Base-by-base conservation (phyloP, 2,113 vertebrate genomes). In the Hepsetus odoe region DNA sequence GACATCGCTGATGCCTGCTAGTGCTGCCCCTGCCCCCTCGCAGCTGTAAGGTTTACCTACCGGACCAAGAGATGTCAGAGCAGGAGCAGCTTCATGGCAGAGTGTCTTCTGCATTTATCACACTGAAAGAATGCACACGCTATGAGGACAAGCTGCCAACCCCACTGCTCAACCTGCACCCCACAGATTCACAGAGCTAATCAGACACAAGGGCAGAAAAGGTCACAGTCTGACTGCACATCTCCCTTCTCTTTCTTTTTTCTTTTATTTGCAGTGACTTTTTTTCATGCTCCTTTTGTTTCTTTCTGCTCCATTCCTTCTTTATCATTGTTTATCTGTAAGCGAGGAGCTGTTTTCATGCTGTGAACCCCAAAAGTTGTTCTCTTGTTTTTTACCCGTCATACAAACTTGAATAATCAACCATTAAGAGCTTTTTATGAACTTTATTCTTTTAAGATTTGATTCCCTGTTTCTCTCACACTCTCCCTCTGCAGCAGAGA, bases 111-210 rank as follows among this genome's bases (percentile, higher is more conserved):
- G 40, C 46, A 70, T 78, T 35, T 62, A 22, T 35, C 49, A 35
- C 33, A 22, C 30, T 71, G 53, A 38, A 20, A 9, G 55, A 70
- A 58, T 18, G 40, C 44, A 18, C 44, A 30, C 28, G 9, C 6
- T 33, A 51, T 32, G 28, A 33, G 53, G 51, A 55, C 65, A 77
- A 53, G 5, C 65, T 77, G 66, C 32, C 51, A 18, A 58, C 51
- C 56, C 13, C 1, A n/a, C 53, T 69, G 64, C 30, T 14, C 30
- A 16, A 18, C 11, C 12, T 13, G 33, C 14, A 56, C 75, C 67
- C 59, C 66, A 33, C 33, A 62, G 40, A 55, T 38, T 0, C 56
- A 22, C 30, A 64, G 20, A 64, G 24, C 20, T 24, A 24, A 3
- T 4, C 51, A 55, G n/a, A n/a, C 51, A 55, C 16, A 4, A 55